phyloP scores from a whole-genome alignment of 2,888 invertebrate species.

The Parascotia fuliginaria region DNA sequence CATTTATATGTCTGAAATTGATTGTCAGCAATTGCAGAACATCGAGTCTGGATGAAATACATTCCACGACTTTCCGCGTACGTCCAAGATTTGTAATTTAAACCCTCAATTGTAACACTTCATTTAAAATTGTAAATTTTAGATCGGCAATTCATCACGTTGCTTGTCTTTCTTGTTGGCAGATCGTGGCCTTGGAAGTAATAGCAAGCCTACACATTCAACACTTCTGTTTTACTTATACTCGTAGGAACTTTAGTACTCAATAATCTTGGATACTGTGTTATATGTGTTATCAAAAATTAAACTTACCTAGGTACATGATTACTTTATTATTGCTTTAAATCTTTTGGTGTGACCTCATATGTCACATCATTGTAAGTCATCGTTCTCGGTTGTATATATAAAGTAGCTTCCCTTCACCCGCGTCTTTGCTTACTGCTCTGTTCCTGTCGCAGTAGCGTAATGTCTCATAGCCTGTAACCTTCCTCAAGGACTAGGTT shows the following conservation, averaged over 20 bases:
- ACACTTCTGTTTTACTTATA: conserved; percentile 24
- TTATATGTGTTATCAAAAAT: too few relatives aligned
- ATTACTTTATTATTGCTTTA: too few relatives aligned
- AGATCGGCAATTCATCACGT: conserved; percentile 63
- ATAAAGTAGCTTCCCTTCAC: too few relatives aligned
- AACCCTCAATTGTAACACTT: conserved; percentile 60
- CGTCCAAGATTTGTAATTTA: conserved; percentile 63
- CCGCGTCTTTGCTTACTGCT: too few relatives aligned
- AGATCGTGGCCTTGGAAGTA: conserved; percentile 38
- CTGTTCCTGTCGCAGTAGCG: too few relatives aligned
- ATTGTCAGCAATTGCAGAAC: conserved; percentile 54
- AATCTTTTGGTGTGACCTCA: too few relatives aligned
- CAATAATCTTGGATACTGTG: not conserved
- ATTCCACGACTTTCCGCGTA: conserved; percentile 60
- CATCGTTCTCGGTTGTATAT: too few relatives aligned
- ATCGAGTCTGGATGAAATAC: conserved; percentile 45
- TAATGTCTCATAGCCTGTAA: too few relatives aligned
- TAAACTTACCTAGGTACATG: too few relatives aligned
- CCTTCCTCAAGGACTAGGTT: too few relatives aligned
- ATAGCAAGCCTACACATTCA: conserved; percentile 17
- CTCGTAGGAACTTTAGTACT: not conserved
- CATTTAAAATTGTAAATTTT: conserved; percentile 71
- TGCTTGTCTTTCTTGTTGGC: conserved; percentile 37
- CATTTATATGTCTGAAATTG: conserved; percentile 58
- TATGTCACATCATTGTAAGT: too few relatives aligned